Evolutionary conservation across 2,797 vertebrate genomes (phyloP).

Genomic region (Cryptoblepharus egeriae): DNA sequence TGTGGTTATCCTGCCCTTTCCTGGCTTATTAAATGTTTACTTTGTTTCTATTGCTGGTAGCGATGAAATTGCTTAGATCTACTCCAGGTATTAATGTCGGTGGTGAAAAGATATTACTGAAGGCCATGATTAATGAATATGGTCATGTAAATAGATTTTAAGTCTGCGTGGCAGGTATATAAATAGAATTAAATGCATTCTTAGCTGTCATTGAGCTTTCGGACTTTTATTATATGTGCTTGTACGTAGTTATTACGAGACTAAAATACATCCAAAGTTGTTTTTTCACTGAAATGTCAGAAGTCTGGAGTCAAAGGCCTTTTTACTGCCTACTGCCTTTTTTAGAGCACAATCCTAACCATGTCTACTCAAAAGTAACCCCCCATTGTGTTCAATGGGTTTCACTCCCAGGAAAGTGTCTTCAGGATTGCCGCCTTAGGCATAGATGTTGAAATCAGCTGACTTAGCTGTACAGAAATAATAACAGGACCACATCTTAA

Average conservation of each 20-base stretch:
- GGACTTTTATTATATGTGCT: slow-evolving; percentile 3
- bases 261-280: not conserved
- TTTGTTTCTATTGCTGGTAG: slow-evolving; percentile 27
- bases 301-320: not conserved
- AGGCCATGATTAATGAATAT: slow-evolving; percentile 2
- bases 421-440: too few species aligned
- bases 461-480: not conserved
- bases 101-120: slow-evolving; percentile 15
- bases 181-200: slow-evolving; percentile 23
- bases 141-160: slow-evolving; percentile 1
- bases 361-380: too few species aligned
- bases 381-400: too few species aligned
- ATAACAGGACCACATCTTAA: slow-evolving; percentile 14
- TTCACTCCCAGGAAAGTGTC: too few species aligned
- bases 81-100: slow-evolving; percentile 1
- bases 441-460: too few species aligned
- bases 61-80: slow-evolving; percentile 6
- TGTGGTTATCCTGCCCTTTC: slow-evolving; percentile 20
- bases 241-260: not conserved
- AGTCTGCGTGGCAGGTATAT: slow-evolving; percentile 8
- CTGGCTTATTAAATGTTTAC: slow-evolving; percentile 27
- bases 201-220: not conserved
- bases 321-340: too few species aligned
- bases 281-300: not conserved
- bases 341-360: too few species aligned